Evolutionary conservation across 2,888 invertebrate species (phyloP).

Genomic region (Cartodere bifasciata): DNA sequence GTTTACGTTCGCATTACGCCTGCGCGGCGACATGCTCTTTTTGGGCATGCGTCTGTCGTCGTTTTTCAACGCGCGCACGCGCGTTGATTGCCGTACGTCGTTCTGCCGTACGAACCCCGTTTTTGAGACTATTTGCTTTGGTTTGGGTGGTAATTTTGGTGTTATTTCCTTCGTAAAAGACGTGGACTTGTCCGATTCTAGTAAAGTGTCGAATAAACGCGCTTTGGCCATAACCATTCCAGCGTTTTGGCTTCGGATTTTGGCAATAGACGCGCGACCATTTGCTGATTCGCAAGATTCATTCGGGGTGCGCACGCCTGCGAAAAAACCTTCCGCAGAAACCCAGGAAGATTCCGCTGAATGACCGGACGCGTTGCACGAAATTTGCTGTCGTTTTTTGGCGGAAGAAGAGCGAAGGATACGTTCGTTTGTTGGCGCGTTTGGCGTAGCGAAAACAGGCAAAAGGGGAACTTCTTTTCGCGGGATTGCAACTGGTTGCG

Average conservation of each 20-base stretch:
- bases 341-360: constrained; percentile 32
- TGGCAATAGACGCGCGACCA: constrained; percentile 59
- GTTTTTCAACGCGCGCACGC: constrained; percentile 19
- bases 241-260: constrained; percentile 58
- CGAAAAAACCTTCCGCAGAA: constrained; percentile 33
- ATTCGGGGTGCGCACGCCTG: constrained; percentile 37
- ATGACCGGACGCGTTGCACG: constrained; percentile 14
- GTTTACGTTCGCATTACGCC: constrained; percentile 16
- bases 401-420: constrained; percentile 8
- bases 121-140: constrained; percentile 14
- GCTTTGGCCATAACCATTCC: constrained; percentile 73
- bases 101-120: constrained; percentile 19
- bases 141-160: no score
- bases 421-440: constrained; percentile 6
- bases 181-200: constrained; percentile 21
- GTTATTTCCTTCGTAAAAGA: constrained; percentile 10
- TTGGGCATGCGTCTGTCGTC: constrained; percentile 22
- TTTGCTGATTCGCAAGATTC: constrained; percentile 43
- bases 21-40: constrained; percentile 26
- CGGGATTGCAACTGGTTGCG: constrained; percentile 38
- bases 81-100: constrained; percentile 16
- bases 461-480: no score
- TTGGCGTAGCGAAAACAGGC: constrained; percentile 7
- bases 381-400: no score
- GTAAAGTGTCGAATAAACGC: constrained; percentile 51